phyloP scores from a whole-genome alignment of 2,888 invertebrate species.

The Agelastica alni region DNA sequence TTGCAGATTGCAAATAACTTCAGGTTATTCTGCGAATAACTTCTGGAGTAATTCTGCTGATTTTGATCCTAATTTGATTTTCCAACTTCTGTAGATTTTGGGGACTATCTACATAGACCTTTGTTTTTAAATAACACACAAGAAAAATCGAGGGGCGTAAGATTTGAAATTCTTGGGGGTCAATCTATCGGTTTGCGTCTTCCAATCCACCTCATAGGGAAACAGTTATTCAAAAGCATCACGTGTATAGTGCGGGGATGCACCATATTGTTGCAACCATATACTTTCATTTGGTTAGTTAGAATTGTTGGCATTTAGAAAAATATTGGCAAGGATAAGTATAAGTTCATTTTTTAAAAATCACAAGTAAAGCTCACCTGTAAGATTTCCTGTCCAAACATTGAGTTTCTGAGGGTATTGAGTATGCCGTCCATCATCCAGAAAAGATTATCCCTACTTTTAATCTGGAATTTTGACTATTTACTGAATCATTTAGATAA shows the following conservation, averaged over 20 bases:
- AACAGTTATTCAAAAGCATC: not conserved
- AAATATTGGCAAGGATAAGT: not conserved
- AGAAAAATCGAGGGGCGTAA: not conserved
- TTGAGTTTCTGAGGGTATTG: not conserved
- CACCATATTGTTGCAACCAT: not conserved
- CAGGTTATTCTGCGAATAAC: not conserved
- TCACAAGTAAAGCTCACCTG: not conserved
- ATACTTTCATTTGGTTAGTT: not conserved
- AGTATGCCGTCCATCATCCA: not conserved
- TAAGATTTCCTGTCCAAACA: not conserved
- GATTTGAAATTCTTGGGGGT: not conserved
- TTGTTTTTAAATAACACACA: not conserved
- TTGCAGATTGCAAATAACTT: not conserved
- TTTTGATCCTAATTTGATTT: not conserved
- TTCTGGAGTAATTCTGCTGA: not conserved
- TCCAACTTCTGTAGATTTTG: too few relatives aligned
- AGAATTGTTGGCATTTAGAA: constrained; percentile 1
- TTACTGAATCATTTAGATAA: not conserved
- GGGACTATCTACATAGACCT: not conserved
- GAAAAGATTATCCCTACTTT: not conserved
- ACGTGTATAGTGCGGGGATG: not conserved
- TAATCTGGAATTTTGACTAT: not conserved
- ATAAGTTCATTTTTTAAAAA: not conserved
- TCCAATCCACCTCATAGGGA: not conserved
- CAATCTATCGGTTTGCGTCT: not conserved